Base-by-base conservation (phyloP, 2,888 invertebrate species). In the Scelioninae gen. 2 region DNA sequence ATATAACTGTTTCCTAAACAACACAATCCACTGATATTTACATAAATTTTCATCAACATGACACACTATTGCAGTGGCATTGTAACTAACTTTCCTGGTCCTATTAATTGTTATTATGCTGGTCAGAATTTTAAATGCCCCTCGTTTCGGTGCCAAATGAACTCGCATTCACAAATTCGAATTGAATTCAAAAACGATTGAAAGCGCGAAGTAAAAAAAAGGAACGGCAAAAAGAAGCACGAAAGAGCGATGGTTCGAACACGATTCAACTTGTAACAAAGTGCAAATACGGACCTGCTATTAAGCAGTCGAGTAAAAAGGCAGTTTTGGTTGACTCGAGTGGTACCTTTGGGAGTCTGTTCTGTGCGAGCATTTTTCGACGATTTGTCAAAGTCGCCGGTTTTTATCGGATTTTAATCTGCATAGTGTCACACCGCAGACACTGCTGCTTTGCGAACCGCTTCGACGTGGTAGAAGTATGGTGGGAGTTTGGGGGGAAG, bases 321-420 rank as follows among this genome's bases (percentile, higher is more conserved):
- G 45, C 69, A 48, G 45, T 39, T 39, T 57, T 37, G 55, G 45
- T 46, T 45, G 58, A 53, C 50, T 68, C 64, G 63, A 67, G 55
- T 71, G 73, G 55, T 73, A 69, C 74, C 76, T 75, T 60, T 39
- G 70, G 65, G 73, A 72, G 41, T 48, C 70, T 45, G 64, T 63
- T 69, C 57, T 25, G 41, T 22, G 61, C 58, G 55, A 77, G 78
- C 79, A 82, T 82, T 81, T 82, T 82, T 82, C 81, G 78, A 81
- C 84, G 80, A 84, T 84, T 84, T 84, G 82, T 84, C 84, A 83
- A 84, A 82, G 83, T 83, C 82, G 74, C 76, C 71, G 74, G 77
- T 79, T 81, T 81, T 80, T 81, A 82, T 82, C 81, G 81, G 79
- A 80, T 82, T 85, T 83, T 82, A 84, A 84, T 84, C 81, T 83